Evolutionary conservation across 2,113 vertebrate genomes (phyloP), one percentile per base, ranked within the genome.

Genomic region (Sebastes fasciatus): DNA sequence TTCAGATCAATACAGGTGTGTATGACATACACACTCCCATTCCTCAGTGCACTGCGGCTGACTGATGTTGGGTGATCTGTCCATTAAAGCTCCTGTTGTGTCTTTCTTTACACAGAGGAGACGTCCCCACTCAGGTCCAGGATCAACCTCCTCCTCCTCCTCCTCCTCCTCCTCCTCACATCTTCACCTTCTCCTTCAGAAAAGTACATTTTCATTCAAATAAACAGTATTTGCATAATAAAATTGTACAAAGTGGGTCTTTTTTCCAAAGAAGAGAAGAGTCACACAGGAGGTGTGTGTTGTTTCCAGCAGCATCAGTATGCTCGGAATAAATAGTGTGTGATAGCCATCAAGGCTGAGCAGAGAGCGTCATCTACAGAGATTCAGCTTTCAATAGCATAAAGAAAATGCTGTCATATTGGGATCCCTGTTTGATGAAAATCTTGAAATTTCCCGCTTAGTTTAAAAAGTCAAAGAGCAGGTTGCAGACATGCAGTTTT

Each of bases 1-100:
- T 83, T 80, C 52, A 82, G 92, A 93, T 95, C 94, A 91, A 93
- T 93, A 83, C 79, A 45, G 86, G 80, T 69, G 86, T 82, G 89
- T 79, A 78, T 65, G 91, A 91, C 90, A 80, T 17, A 74, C 72
- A 19, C 21, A 61, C 19, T 49, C 46, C 46, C 64, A 54, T 70
- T 80, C 73, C 69, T 88, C 83, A n/a, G 77, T 79, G 74, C 14
- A 1, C 62, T 7, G 74, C 10, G 45, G 57, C 5, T 63, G 34
- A 84, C 16, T 49, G 76, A 83, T 54, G 80, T 54, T 40, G 51
- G 78, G 1, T 65, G 77, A 86, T 80, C 62, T 66, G 70, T 85
- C 79, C 68, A 46, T 85, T 83, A 78, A 79, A 86, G 45, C 63
- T 51, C n/a, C 62, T 74, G 69, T 42, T 74, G 82, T 86, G 77